Percentiles rank a stretch among this genome's conserved stretches.
These are phyloP conservation scores for Lithobates sylvaticus DNA, from an alignment of 2,797 vertebrate genomes.

Conservation along the genomic window DNA sequence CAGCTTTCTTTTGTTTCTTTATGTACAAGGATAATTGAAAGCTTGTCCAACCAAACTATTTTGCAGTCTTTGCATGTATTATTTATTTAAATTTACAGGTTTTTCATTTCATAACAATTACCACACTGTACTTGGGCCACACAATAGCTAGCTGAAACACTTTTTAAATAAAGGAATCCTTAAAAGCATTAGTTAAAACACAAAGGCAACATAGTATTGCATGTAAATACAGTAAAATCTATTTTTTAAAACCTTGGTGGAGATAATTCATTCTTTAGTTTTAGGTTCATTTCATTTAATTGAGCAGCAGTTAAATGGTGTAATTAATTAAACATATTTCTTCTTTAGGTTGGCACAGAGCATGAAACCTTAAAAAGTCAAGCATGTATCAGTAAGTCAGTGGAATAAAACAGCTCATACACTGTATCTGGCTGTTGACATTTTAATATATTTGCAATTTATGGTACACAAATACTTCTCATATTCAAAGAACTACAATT, in stretches of 20 bases:
- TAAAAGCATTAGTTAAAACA: constrained; percentile 20
- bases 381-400: constrained; percentile 41
- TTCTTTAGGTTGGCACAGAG: constrained; percentile 61
- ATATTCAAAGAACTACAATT: constrained; percentile 24
- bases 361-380: constrained; percentile 65
- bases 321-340: constrained; percentile 63
- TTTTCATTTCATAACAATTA: no score
- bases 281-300: constrained; percentile 69
- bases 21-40: no score
- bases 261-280: constrained; percentile 67
- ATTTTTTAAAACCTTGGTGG: constrained; percentile 46
- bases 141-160: no score
- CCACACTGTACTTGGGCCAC: no score
- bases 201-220: constrained; percentile 57
- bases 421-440: constrained; percentile 30
- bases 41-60: no score
- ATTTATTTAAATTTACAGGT: no score
- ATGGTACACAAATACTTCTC: neutral
- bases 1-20: no score
- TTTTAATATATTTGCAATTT: constrained; percentile 29
- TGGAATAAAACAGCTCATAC: constrained; percentile 2
- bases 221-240: neutral
- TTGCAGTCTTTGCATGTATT: no score
- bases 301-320: constrained; percentile 62
- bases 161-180: no score